phyloP scores from a whole-genome alignment of 2,113 vertebrate species.

The Hirundichthys speculiger region DNA sequence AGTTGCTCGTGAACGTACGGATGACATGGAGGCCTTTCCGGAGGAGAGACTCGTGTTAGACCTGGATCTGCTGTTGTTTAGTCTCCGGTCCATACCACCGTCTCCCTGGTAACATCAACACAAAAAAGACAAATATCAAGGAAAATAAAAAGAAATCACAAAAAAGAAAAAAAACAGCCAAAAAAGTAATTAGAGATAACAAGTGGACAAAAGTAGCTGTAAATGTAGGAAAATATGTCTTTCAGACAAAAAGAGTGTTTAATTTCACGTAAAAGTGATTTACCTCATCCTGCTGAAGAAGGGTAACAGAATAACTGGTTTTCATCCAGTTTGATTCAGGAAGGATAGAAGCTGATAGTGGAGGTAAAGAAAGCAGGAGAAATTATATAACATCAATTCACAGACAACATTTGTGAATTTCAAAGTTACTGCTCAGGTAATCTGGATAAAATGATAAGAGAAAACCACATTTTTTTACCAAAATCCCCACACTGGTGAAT shows the following conservation, averaged over 20 bases:
- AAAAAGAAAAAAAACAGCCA: neutral
- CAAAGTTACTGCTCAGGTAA: too few relatives aligned
- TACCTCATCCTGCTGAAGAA: constrained; percentile 88
- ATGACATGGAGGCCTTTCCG: constrained; percentile 90
- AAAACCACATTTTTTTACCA: too few relatives aligned
- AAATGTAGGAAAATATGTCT: too few relatives aligned
- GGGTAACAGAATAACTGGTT: constrained; percentile 87
- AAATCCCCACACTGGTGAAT: too few relatives aligned
- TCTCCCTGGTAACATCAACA: constrained; percentile 86
- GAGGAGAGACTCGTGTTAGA: constrained; percentile 90
- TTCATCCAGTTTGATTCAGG: constrained; percentile 82
- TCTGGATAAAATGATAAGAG: too few relatives aligned
- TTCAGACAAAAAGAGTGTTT: too few relatives aligned
- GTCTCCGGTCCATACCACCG: constrained; percentile 82
- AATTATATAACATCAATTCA: constrained; percentile 11
- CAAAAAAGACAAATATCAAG: constrained; percentile 9
- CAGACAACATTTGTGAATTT: neutral
- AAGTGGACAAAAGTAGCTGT: too few relatives aligned
- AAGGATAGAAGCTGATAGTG: constrained; percentile 65
- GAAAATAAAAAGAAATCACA: too few relatives aligned
- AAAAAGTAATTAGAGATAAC: too few relatives aligned
- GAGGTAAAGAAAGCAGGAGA: constrained; percentile 80
- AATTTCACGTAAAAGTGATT: neutral
- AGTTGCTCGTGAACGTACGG: constrained; percentile 87
- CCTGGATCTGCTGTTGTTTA: constrained; percentile 87